Evolutionary conservation across 2,797 vertebrate genomes (phyloP).

Genomic region (Anabacerthia variegaticeps): DNA sequence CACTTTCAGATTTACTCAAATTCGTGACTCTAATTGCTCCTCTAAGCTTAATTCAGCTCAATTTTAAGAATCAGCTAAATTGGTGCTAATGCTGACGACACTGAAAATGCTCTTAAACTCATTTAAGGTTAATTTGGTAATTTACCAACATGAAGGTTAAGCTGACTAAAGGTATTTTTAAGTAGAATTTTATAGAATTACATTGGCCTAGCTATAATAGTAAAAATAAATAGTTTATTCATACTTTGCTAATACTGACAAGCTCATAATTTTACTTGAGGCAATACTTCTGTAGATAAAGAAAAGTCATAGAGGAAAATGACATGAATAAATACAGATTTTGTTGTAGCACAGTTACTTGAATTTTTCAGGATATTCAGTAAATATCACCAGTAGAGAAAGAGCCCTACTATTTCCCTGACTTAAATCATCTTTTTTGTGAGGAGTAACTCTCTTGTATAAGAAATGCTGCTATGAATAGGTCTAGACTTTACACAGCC

Average conservation of each 20-base stretch:
- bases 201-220: not conserved
- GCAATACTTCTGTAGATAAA: not conserved
- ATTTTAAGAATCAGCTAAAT: slow-evolving; percentile 26
- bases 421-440: slow-evolving; percentile 2
- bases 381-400: not conserved
- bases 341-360: not conserved
- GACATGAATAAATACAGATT: not conserved
- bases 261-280: not conserved
- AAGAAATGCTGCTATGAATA: slow-evolving; percentile 62
- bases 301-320: not conserved
- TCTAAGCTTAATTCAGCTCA: not conserved
- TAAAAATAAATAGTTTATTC: not conserved
- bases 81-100: not conserved
- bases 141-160: slow-evolving; percentile 15
- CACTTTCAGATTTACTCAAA: not conserved
- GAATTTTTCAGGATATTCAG: not conserved
- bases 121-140: slow-evolving; percentile 18
- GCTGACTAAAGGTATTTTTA: not conserved
- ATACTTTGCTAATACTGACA: not conserved
- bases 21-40: not conserved
- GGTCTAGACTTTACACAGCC: slow-evolving; percentile 72
- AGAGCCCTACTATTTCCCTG: not conserved
- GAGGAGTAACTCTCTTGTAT: slow-evolving; percentile 14
- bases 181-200: not conserved
- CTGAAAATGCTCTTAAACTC: slow-evolving; percentile 2